Percentiles rank a stretch among this genome's conserved stretches.
Conservation (phyloP, 2,888 invertebrate genomes). For the Drosophila suboccidentalis region DNA sequence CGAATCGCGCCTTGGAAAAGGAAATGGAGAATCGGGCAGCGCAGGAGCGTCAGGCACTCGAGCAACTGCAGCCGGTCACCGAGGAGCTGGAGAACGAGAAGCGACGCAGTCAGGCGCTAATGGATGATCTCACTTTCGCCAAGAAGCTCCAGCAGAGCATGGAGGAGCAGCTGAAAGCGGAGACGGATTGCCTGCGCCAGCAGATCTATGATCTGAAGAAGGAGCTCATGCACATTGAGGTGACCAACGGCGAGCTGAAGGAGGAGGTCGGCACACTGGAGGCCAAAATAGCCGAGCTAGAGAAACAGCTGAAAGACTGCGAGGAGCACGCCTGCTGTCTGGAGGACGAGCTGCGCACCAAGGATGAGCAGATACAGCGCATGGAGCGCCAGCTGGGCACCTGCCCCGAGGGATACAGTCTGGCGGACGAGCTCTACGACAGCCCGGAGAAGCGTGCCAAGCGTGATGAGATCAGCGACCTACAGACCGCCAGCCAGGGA, state of each 20-base stretch:
- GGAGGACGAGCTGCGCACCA: conserved; percentile 87
- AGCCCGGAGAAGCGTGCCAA: conserved; percentile 80
- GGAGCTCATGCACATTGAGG: conserved; percentile 88
- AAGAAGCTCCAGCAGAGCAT: conserved; percentile 86
- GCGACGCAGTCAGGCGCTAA: conserved; percentile 81
- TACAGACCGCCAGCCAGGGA: conserved; percentile 76
- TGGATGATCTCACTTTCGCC: conserved; percentile 86
- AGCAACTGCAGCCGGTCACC: conserved; percentile 84
- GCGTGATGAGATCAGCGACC: conserved; percentile 68
- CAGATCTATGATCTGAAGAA: conserved; percentile 87
- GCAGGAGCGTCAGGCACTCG: conserved; percentile 87
- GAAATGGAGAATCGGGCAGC: conserved; percentile 86
- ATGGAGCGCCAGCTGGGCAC: conserved; percentile 75
- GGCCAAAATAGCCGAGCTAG: conserved; percentile 87
- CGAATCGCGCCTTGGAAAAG: conserved; percentile 86
- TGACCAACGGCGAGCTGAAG: conserved; percentile 89
- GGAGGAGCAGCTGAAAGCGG: conserved; percentile 86
- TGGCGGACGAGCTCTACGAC: conserved; percentile 83
- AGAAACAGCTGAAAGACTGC: conserved; percentile 87
- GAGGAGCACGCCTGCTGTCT: conserved; percentile 87
- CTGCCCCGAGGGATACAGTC: conserved; percentile 76
- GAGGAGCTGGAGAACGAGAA: conserved; percentile 83
- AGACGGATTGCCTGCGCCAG: conserved; percentile 86
- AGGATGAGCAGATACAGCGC: conserved; percentile 81
- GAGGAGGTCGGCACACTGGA: conserved; percentile 90